Evolutionary conservation across 1,140 invertebrate species (phyloP), one percentile per base, ranked within the genome.

Genomic region (Marisa cornuarietis): DNA sequence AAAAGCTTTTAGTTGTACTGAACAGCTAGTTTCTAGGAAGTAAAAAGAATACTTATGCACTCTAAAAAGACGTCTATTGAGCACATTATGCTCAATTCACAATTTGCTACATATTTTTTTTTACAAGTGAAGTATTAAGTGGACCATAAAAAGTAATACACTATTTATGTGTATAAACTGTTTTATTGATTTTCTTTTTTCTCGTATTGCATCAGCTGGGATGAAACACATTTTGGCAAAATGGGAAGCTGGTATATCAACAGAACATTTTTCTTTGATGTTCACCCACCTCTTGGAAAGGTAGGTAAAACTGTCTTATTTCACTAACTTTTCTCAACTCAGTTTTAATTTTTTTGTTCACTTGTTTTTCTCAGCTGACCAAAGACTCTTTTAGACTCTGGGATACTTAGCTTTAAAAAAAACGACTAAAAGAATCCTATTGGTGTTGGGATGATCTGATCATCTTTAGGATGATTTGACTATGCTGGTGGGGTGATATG

Each of bases 171-270:
- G 61, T 52, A 24, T 80, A n/a, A 42, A 62, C 78, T 77, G 73
- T 85, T 66, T 78, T 72, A 24, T 77, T 86, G 9, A 69, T 52
- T 24, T 49, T 31, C 62, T 22, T 84, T 68, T 83, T 83, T 78
- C 86, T 79, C 79, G 93, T 93, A 83, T 72, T 81, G 76, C 88
- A 85, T 87, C 86, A 98, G 97, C 78, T 92, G 91, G 91, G 91
- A 92, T 88, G 91, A 92, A 93, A 98, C 97, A 31, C 97, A 99
- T 93, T 99, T 99, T 93, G 98, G 98, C 22, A 99, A 99, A 93
- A 98, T 99, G 96, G 97, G 96, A 58, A 97, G 96, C 88, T 99
- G 96, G 96, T 99, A 99, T 86, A 98, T 99, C 75, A 99, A 99
- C 87, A 93, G 96, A 85, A 98, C 97, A 71, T 98, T 99, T 90